Conservation (phyloP, 2,113 vertebrate genomes). For the Ciconia stormi region DNA sequence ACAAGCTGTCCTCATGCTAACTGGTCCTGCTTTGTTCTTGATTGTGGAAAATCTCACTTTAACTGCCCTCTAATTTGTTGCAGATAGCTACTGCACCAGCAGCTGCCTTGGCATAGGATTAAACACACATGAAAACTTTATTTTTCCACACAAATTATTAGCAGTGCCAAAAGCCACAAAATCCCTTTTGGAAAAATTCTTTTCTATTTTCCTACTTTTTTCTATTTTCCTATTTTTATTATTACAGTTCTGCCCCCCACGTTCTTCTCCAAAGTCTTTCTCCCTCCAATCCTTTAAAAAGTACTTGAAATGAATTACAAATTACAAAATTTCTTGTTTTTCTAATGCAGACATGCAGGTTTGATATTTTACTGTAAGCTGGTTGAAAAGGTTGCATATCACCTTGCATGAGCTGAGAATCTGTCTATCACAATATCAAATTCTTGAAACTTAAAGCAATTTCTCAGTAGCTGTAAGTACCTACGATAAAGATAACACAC, state of each 20-base stretch:
- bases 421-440: background rate
- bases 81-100: slow-evolving; percentile 82
- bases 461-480: background rate
- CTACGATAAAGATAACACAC: background rate
- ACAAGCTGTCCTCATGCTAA: slow-evolving; percentile 84
- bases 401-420: background rate
- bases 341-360: background rate
- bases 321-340: background rate
- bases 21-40: slow-evolving; percentile 80
- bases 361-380: background rate
- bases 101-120: slow-evolving; percentile 82
- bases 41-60: slow-evolving; percentile 86
- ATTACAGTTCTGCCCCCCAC: background rate
- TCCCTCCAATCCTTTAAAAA: background rate
- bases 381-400: background rate
- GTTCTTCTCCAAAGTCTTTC: background rate
- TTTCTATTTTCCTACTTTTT: slow-evolving; percentile 4
- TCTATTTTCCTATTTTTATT: background rate
- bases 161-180: slow-evolving; percentile 73
- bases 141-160: slow-evolving; percentile 79
- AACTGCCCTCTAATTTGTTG: slow-evolving; percentile 85
- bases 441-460: slow-evolving; percentile 25
- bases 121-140: slow-evolving; percentile 75
- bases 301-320: slow-evolving; percentile 56
- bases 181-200: slow-evolving; percentile 55